These are phyloP conservation scores for Agrochola lychnidis DNA, from an alignment of 2,888 invertebrate species.

Conservation along the genomic window DNA sequence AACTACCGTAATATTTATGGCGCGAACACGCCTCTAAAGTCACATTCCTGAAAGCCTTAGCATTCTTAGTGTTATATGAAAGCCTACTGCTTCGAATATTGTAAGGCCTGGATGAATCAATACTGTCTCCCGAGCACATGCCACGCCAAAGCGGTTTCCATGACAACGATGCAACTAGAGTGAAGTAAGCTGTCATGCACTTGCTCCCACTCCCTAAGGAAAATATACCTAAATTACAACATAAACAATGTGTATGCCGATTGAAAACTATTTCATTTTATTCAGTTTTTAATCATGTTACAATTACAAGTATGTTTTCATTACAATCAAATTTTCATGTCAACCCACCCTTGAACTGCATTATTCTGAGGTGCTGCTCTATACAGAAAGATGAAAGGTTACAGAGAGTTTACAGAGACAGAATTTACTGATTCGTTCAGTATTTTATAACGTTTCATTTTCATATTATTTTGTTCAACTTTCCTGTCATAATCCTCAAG, in stretches of 20 bases:
- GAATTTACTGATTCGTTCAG: neutral
- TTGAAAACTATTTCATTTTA: neutral
- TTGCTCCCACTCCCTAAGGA: neutral
- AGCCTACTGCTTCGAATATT: conserved; percentile 39
- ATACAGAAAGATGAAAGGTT: neutral
- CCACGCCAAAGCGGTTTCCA: conserved; percentile 12
- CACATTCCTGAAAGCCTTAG: conserved; percentile 8
- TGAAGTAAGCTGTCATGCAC: neutral
- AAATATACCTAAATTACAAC: neutral
- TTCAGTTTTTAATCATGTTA: neutral
- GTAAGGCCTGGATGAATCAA: conserved; percentile 26
- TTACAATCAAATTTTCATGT: no score
- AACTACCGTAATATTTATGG: neutral
- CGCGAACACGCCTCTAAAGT: neutral
- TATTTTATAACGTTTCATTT: no score
- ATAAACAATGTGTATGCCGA: neutral
- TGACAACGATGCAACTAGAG: conserved; percentile 25
- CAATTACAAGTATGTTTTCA: neutral
- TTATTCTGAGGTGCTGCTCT: neutral
- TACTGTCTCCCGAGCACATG: conserved; percentile 10
- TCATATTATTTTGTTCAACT: no score
- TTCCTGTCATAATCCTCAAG: neutral
- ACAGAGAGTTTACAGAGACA: neutral
- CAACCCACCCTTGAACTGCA: neutral
- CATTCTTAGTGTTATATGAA: conserved; percentile 26